phyloP scores from a whole-genome alignment of 2,888 invertebrate species.

The Limnephilus marmoratus region DNA sequence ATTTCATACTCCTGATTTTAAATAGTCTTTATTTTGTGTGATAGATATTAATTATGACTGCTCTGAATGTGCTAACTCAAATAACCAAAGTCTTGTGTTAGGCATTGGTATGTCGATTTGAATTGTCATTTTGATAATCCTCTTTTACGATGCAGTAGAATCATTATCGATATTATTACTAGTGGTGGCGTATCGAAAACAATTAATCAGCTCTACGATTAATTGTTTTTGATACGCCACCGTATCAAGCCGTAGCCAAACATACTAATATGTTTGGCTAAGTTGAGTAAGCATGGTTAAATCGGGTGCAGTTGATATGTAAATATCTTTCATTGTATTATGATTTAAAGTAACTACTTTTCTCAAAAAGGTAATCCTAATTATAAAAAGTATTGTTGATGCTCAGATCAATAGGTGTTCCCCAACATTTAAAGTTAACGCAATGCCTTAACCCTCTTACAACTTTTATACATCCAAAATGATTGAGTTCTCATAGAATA shows the following conservation, averaged over 20 bases:
- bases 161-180: too few relatives aligned
- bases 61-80: too few relatives aligned
- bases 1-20: not conserved
- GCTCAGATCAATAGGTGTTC: not conserved
- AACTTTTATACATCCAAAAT: not conserved
- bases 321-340: not conserved
- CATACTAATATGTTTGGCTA: too few relatives aligned
- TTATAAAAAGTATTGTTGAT: not conserved
- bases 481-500: not conserved
- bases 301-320: not conserved
- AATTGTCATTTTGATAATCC: too few relatives aligned
- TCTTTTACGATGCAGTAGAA: too few relatives aligned
- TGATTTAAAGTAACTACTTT: not conserved
- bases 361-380: not conserved
- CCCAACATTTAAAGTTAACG: not conserved
- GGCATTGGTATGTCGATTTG: too few relatives aligned
- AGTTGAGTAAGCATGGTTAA: not conserved
- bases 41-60: not conserved
- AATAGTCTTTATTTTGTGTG: not conserved
- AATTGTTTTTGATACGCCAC: too few relatives aligned
- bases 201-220: too few relatives aligned
- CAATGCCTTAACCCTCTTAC: not conserved
- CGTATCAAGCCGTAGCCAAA: too few relatives aligned
- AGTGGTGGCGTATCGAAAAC: too few relatives aligned
- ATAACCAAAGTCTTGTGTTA: too few relatives aligned